Percentiles rank a stretch among this genome's conserved stretches.
Evolutionary conservation across 2,888 invertebrate genomes (phyloP).

Genomic region (Desoria tigrina): DNA sequence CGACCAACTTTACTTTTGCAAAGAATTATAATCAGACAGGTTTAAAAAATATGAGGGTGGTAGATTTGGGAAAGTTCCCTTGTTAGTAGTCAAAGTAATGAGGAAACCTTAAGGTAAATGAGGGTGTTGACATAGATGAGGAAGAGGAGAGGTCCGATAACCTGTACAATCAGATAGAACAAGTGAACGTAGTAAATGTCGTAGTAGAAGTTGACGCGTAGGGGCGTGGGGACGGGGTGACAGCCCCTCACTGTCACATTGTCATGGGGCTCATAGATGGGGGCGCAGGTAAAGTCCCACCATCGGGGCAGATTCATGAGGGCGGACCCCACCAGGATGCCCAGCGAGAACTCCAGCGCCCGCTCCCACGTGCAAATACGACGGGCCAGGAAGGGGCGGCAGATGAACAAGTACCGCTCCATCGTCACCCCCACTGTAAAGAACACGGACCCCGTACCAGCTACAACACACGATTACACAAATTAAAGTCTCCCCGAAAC

Average conservation of each 20-base stretch:
- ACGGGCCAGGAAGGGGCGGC: constrained; percentile 27
- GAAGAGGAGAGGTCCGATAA: constrained; percentile 32
- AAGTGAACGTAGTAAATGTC: constrained; percentile 35
- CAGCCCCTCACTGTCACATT: constrained; percentile 29
- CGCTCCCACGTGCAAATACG: constrained; percentile 28
- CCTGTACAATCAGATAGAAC: constrained; percentile 33
- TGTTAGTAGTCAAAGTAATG: too few relatives aligned
- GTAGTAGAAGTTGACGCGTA: constrained; percentile 32
- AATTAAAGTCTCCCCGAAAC: too few relatives aligned
- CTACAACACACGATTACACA: too few relatives aligned
- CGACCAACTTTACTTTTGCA: too few relatives aligned
- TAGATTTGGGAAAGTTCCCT: too few relatives aligned
- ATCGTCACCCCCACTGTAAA: constrained; percentile 45
- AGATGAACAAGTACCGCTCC: constrained; percentile 41
- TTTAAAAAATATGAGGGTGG: not conserved
- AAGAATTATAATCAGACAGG: not conserved
- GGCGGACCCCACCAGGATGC: constrained; percentile 21
- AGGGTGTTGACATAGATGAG: constrained; percentile 42
- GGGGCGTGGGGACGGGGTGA: constrained; percentile 28
- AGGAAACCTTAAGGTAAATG: constrained; percentile 46
- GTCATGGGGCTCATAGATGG: constrained; percentile 23
- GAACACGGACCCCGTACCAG: constrained; percentile 39
- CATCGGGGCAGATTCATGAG: constrained; percentile 43
- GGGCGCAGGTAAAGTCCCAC: constrained; percentile 39
- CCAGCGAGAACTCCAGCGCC: constrained; percentile 29